phyloP scores from a whole-genome alignment of 2,888 invertebrate genomes.

The Drosophila cyrtoloma region DNA sequence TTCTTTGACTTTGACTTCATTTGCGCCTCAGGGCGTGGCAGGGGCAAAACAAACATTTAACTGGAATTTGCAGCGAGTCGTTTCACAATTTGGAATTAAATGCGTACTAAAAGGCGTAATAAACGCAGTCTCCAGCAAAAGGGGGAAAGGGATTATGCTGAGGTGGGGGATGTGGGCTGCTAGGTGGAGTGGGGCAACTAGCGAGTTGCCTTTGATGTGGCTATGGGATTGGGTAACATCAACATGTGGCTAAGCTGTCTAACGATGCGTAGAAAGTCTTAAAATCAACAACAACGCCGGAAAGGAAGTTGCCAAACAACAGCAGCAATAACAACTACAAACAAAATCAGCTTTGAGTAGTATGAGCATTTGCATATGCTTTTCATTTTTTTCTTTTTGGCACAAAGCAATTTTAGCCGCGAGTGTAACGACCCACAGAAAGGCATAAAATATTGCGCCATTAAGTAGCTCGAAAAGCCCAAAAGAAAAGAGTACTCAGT shows the following conservation, averaged over 20 bases:
- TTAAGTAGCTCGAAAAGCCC: constrained; percentile 36
- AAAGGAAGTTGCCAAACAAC: constrained; percentile 62
- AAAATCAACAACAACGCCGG: constrained; percentile 67
- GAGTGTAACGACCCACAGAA: constrained; percentile 70
- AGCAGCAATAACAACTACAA: constrained; percentile 21
- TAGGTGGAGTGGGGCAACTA: constrained; percentile 7
- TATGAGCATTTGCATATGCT: constrained; percentile 68
- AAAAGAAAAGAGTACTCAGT: constrained; percentile 27
- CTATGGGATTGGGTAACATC: constrained; percentile 69
- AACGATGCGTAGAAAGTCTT: constrained; percentile 72
- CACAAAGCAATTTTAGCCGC: constrained; percentile 28
- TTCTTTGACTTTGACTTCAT: constrained; percentile 43
- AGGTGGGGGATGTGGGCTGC: neutral
- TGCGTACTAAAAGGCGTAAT: constrained; percentile 68
- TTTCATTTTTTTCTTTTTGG: constrained; percentile 37
- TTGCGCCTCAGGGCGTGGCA: constrained; percentile 19
- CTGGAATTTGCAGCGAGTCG: constrained; percentile 60
- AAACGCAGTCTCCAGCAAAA: constrained; percentile 32
- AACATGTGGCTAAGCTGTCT: constrained; percentile 70
- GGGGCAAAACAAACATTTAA: constrained; percentile 62
- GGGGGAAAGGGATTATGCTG: neutral
- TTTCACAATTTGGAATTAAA: constrained; percentile 39
- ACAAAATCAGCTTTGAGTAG: constrained; percentile 42
- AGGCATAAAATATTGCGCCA: constrained; percentile 38
- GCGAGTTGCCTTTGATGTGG: constrained; percentile 65